These are phyloP conservation scores for Leptoclinus maculatus DNA, from an alignment of 2,797 vertebrate genomes.

Conservation along the genomic window DNA sequence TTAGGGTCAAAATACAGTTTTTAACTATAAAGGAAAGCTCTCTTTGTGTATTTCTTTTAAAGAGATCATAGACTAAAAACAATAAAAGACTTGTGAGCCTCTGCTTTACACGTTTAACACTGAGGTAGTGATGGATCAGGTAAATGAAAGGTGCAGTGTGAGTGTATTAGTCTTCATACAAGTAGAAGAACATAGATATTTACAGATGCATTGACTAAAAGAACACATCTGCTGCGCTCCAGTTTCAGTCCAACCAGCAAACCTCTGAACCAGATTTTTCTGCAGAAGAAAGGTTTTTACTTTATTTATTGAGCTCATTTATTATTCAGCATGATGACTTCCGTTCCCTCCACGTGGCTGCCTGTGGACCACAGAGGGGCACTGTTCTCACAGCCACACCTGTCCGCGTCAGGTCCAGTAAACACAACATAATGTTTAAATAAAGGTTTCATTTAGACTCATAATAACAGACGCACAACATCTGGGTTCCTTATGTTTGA, in stretches of 20 bases:
- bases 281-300: background rate
- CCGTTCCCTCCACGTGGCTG: background rate
- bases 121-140: too few species aligned
- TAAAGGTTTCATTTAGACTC: background rate
- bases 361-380: constrained; percentile 1
- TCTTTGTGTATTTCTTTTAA: too few species aligned
- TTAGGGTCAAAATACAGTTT: too few species aligned
- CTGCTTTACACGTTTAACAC: too few species aligned
- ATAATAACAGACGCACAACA: background rate
- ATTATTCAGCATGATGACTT: background rate
- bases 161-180: background rate
- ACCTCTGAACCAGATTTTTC: background rate
- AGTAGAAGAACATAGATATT: background rate
- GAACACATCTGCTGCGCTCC: background rate
- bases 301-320: too few species aligned
- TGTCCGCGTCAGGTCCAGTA: background rate
- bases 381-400: background rate
- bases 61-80: too few species aligned
- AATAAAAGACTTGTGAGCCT: too few species aligned
- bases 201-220: background rate
- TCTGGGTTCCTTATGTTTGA: background rate
- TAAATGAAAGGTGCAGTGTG: background rate
- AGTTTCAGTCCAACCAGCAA: background rate
- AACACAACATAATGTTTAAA: background rate
- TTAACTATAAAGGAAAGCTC: too few species aligned